Base-by-base conservation (phyloP, 53 echinoderm and acorn worm genomes). In the Hippasteria phrygiana region DNA sequence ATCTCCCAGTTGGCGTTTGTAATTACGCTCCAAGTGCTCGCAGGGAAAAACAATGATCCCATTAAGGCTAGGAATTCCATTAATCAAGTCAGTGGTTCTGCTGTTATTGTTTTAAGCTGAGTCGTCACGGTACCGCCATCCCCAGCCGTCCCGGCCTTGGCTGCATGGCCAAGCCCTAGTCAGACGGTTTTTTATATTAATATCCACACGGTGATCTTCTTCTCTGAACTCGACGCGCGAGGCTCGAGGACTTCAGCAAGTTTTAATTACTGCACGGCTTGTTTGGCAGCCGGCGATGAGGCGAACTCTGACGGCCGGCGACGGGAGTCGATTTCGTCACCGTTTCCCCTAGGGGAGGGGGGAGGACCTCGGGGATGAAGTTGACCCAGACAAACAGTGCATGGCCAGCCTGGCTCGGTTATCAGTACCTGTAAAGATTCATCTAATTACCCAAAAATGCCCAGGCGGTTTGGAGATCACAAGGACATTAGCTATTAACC, bases 81-180 rank as follows among this genome's bases (percentile, higher is more conserved):
- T 76, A 76, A 76, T 76, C 50, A 76, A 48, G 32, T 16, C 24
- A 53, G 27, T 24, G 24, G 31, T 29, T 26, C 51, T 31, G 31
- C 48, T 31, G 31, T 78, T 78, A 56, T 78, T 78, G 78, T 78
- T 78, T 78, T 78, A 78, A 78, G 78, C 51, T 34, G 14, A 48
- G 53, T 35, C 53, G 55, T 78, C 56, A 36, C 36, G 35, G 33
- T 17, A 17, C 18, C 26, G 67, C 26, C 35, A 66, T 33, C 67
- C 32, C 32, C 9, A 36, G 67, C 67, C 7, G 35, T 33, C 2
- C 34, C 29, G 67, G 35, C 67, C 67, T 66, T 66, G 67, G 67
- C 67, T 11, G 34, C 35, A 32, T 6, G 31, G 36, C 26, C 10
- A 35, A 66, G 12, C 51, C 50, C 32, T 12, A 29, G 18, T 18